These are phyloP conservation scores for Conops quadrifasciatus DNA, from an alignment of 2,888 invertebrate genomes.

Conservation along the genomic window DNA sequence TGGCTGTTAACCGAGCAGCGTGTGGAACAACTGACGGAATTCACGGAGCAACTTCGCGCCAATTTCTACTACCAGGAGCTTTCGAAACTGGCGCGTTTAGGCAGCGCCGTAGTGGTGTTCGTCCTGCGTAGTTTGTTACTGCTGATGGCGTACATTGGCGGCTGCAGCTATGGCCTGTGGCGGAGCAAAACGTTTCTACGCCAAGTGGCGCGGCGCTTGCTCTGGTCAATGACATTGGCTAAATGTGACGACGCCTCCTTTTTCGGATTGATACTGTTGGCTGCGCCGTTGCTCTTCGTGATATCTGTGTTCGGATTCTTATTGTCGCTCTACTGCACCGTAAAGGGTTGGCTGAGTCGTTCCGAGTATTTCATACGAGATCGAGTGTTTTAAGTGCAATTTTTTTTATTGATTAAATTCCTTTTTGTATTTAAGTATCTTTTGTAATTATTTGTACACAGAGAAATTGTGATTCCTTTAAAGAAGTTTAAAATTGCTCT, in stretches of 20 bases:
- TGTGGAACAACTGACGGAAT: conserved; percentile 21
- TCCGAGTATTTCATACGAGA: conserved; percentile 21
- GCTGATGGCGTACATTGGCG: conserved; percentile 27
- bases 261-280: conserved; percentile 47
- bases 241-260: conserved; percentile 49
- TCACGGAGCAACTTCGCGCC: conserved; percentile 30
- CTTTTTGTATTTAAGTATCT: neutral
- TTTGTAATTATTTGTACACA: neutral
- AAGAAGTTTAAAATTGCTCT: neutral
- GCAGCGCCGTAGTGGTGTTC: conserved; percentile 4
- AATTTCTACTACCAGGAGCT: conserved; percentile 36
- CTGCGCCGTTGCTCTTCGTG: conserved; percentile 50
- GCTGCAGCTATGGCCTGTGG: conserved; percentile 42
- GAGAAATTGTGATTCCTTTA: neutral
- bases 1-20: conserved; percentile 24
- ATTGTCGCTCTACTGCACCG: conserved; percentile 42
- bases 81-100: conserved; percentile 15
- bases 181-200: conserved; percentile 47
- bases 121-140: neutral
- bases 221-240: conserved; percentile 56
- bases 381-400: conserved; percentile 28
- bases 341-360: conserved; percentile 37
- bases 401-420: neutral
- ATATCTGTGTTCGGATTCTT: conserved; percentile 49
- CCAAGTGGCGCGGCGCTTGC: conserved; percentile 46